Evolutionary conservation across 1,140 invertebrate species (phyloP).

Genomic region (Meloidogyne exigua): DNA sequence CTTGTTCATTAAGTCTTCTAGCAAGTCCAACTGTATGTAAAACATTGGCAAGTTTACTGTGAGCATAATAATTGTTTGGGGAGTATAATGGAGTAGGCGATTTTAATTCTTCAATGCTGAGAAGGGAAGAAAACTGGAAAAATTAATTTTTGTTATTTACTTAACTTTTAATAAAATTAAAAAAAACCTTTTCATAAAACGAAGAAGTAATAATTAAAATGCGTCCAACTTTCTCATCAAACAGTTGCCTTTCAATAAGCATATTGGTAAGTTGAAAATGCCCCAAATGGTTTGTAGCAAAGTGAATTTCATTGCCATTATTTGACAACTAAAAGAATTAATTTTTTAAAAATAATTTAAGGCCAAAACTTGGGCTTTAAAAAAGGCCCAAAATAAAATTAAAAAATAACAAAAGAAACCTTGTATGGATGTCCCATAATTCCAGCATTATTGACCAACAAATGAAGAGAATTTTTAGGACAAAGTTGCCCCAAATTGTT

Average conservation of each 20-base stretch:
- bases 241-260: slow-evolving; percentile 5
- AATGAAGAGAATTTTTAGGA: slow-evolving; percentile 7
- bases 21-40: slow-evolving; percentile 32
- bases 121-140: slow-evolving; percentile 12
- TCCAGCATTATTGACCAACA: slow-evolving; percentile 53
- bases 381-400: no score
- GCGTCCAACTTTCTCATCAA: slow-evolving; percentile 32
- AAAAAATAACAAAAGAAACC: no score
- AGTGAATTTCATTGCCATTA: slow-evolving; percentile 44
- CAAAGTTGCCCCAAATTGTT: slow-evolving; percentile 1
- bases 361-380: background rate
- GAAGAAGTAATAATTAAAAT: slow-evolving; percentile 43
- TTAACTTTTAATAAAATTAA: background rate
- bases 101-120: slow-evolving; percentile 28
- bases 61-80: slow-evolving; percentile 35
- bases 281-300: slow-evolving; percentile 49
- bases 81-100: background rate
- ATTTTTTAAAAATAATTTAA: background rate
- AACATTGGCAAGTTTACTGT: slow-evolving; percentile 48
- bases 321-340: background rate
- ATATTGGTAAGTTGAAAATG: slow-evolving; percentile 50
- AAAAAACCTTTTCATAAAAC: slow-evolving; percentile 41
- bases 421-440: slow-evolving; percentile 36
- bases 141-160: no score
- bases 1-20: slow-evolving; percentile 5